Percentiles rank a stretch among this genome's conserved stretches.
Conservation (phyloP, 2,113 vertebrate genomes). For the Choloepus hoffmanni region DNA sequence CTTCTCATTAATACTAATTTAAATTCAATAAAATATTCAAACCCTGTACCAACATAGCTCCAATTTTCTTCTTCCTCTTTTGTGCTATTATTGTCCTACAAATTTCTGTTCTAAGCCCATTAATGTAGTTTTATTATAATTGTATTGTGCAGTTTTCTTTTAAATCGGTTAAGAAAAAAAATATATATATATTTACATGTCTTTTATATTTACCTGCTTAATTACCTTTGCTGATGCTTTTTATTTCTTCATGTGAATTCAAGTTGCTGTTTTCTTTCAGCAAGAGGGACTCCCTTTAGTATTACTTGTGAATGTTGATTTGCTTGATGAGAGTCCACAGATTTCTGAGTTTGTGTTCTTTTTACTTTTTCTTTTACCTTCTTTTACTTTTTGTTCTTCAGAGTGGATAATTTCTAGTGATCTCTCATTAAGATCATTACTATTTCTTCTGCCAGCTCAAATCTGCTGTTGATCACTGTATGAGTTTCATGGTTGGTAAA, state of each 20-base stretch:
- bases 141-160: background rate
- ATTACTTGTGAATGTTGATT: background rate
- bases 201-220: background rate
- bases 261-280: background rate
- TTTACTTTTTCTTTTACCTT: background rate
- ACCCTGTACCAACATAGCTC: background rate
- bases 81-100: background rate
- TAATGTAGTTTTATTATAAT: background rate
- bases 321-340: background rate
- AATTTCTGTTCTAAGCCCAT: background rate
- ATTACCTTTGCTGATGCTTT: background rate
- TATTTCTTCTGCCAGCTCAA: background rate
- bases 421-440: background rate
- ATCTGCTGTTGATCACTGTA: background rate
- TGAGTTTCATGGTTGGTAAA: too few relatives aligned
- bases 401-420: background rate
- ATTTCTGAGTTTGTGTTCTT: background rate
- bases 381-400: background rate
- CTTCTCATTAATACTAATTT: background rate
- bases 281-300: background rate
- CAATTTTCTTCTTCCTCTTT: background rate
- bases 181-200: background rate
- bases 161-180: background rate
- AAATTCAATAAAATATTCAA: background rate
- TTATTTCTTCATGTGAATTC: background rate